Evolutionary conservation across 1,140 invertebrate species (phyloP).

Genomic region (Berghia stephanieae): DNA sequence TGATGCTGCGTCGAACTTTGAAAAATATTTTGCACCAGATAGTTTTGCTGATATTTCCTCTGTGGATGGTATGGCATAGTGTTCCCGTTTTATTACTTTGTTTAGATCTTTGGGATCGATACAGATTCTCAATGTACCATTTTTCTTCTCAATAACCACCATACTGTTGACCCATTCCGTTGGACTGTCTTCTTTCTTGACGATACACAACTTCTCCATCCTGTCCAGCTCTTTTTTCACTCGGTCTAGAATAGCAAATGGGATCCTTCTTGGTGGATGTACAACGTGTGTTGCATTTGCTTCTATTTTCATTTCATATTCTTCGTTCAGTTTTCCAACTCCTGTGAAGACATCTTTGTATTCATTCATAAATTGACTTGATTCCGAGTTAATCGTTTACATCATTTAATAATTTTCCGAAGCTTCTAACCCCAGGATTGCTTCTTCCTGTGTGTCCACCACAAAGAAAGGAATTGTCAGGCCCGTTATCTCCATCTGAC

Average conservation of each 20-base stretch:
- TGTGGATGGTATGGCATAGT: slow-evolving; percentile 27
- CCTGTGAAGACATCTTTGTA: background rate
- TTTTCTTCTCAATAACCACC: slow-evolving; percentile 19
- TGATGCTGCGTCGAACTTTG: slow-evolving; percentile 25
- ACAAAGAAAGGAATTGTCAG: background rate
- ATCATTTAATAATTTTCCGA: slow-evolving; percentile 1
- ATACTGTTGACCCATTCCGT: slow-evolving; percentile 12
- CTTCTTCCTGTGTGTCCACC: background rate
- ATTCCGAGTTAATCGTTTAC: no score
- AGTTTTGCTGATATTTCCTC: slow-evolving; percentile 36
- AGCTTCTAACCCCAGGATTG: background rate
- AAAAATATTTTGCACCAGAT: slow-evolving; percentile 56
- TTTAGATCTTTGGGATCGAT: slow-evolving; percentile 36
- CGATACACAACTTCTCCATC: slow-evolving; percentile 15
- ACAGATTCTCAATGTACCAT: slow-evolving; percentile 39
- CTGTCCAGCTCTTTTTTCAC: background rate
- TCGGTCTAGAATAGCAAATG: slow-evolving; percentile 21
- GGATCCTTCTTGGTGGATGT: slow-evolving; percentile 4
- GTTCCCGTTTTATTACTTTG: slow-evolving; percentile 30
- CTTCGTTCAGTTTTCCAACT: background rate
- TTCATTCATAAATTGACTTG: no score
- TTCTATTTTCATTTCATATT: slow-evolving; percentile 13
- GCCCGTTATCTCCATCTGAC: no score
- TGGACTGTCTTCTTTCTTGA: background rate
- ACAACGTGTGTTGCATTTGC: slow-evolving; percentile 26